A percentile compares a stretch with the other conserved stretches of the same genome.
Evolutionary conservation across 2,888 invertebrate species (phyloP).

Genomic region (Atrina japonica): DNA sequence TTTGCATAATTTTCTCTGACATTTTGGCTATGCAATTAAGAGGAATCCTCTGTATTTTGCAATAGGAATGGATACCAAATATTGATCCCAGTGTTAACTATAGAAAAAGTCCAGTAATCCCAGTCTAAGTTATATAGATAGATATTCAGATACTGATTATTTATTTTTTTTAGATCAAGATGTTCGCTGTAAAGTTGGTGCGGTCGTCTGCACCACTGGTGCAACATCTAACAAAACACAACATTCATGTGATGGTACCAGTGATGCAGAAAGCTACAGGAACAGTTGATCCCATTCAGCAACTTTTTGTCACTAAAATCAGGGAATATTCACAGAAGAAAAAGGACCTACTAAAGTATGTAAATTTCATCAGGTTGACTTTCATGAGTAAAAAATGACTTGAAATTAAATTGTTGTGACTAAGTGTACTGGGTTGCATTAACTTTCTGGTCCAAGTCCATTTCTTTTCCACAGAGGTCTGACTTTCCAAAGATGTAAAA

Average conservation of each 20-base stretch:
- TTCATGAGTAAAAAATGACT: neutral
- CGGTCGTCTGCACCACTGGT: constrained; percentile 19
- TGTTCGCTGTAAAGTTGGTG: constrained; percentile 17
- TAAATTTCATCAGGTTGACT: neutral
- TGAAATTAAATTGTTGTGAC: neutral
- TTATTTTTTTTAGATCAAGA: constrained; percentile 19
- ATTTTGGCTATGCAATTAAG: too few relatives aligned
- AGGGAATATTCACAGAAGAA: constrained; percentile 87
- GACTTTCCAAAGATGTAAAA: too few relatives aligned
- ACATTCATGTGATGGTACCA: constrained; percentile 71
- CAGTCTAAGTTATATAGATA: too few relatives aligned
- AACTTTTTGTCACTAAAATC: constrained; percentile 95
- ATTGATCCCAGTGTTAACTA: too few relatives aligned
- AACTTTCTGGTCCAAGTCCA: neutral
- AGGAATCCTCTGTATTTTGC: too few relatives aligned
- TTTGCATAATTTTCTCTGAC: too few relatives aligned
- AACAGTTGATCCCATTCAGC: constrained; percentile 98
- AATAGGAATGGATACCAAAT: too few relatives aligned
- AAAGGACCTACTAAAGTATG: constrained; percentile 21
- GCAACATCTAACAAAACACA: constrained; percentile 54
- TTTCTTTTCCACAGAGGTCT: too few relatives aligned
- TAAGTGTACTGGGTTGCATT: neutral
- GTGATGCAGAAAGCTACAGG: constrained; percentile 41
- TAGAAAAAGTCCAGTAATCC: too few relatives aligned
- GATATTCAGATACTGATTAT: too few relatives aligned